phyloP scores from a whole-genome alignment of 2,113 vertebrate genomes.

The Manacus vitellinus region DNA sequence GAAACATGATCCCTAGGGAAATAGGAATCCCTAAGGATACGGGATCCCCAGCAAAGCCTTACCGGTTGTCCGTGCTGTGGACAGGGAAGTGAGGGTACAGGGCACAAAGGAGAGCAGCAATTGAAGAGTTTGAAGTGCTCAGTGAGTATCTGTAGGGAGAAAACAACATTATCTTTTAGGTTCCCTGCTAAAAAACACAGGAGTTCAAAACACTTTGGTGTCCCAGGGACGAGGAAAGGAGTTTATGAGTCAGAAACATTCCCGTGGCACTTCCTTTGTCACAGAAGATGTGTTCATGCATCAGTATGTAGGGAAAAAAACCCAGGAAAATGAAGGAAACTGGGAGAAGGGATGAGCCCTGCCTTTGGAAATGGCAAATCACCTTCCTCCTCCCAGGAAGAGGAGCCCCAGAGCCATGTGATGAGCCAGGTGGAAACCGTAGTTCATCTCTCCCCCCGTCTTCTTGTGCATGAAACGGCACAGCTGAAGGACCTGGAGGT shows the following conservation, averaged over 20 bases:
- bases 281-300: accelerated
- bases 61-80: conserved; percentile 97
- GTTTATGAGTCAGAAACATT: background rate
- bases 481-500: conserved; percentile 92
- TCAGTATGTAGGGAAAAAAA: background rate
- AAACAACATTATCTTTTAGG: background rate
- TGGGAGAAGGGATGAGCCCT: background rate
- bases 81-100: conserved; percentile 97
- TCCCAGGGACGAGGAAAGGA: background rate
- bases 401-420: conserved; percentile 97
- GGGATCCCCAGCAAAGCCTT: background rate
- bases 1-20: background rate
- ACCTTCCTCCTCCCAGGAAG: conserved; percentile 96
- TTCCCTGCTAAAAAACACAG: background rate
- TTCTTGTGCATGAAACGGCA: conserved; percentile 96
- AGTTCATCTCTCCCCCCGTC: conserved; percentile 96
- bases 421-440: conserved; percentile 96
- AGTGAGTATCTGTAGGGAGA: conserved; percentile 84
- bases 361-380: background rate
- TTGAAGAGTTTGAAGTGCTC: conserved; percentile 94
- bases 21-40: background rate
- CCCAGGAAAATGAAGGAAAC: background rate
- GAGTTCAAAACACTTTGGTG: background rate
- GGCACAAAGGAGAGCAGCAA: conserved; percentile 94
- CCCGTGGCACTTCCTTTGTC: background rate